Percentiles rank a stretch among this genome's conserved stretches.
These are phyloP conservation scores for Cercopithecus neglectus DNA, from an alignment of 2,797 vertebrate species.

Conservation along the genomic window DNA sequence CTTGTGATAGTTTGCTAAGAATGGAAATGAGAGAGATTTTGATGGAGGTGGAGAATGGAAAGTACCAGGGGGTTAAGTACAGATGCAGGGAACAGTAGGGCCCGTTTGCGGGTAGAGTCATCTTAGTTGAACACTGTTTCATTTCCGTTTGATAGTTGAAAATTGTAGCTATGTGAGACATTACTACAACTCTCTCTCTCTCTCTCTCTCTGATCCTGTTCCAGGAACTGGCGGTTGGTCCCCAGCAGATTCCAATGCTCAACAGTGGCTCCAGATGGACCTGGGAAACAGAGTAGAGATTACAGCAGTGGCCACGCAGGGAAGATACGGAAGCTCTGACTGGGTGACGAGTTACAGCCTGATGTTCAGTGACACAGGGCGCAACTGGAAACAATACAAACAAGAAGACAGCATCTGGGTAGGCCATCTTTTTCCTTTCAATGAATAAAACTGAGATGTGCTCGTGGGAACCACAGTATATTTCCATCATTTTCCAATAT, in stretches of 20 bases:
- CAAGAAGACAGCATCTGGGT: conserved; percentile 93
- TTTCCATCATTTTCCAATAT: not conserved
- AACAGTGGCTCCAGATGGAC: conserved; percentile 95
- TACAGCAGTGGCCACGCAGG: conserved; percentile 92
- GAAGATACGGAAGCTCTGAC: conserved; percentile 93
- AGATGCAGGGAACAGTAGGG: not conserved
- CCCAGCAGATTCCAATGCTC: conserved; percentile 86
- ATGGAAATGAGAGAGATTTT: not conserved
- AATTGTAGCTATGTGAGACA: not conserved
- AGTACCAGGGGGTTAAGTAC: not conserved
- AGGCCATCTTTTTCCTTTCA: conserved; percentile 75
- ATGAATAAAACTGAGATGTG: not conserved
- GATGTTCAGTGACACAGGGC: conserved; percentile 95
- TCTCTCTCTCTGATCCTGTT: conserved; percentile 16
- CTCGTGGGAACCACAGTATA: not conserved
- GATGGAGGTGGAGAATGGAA: not conserved
- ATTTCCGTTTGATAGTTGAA: not conserved
- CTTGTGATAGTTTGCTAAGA: no score
- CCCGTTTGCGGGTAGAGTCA: accelerated
- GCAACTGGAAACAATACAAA: conserved; percentile 94
- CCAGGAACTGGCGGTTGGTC: conserved; percentile 96
- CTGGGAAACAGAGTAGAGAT: conserved; percentile 91
- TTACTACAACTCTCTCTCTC: not conserved
- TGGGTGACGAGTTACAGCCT: conserved; percentile 92
- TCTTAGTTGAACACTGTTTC: not conserved